These are phyloP conservation scores for Drosophila falleni DNA, from an alignment of 2,888 invertebrate species.

Conservation along the genomic window DNA sequence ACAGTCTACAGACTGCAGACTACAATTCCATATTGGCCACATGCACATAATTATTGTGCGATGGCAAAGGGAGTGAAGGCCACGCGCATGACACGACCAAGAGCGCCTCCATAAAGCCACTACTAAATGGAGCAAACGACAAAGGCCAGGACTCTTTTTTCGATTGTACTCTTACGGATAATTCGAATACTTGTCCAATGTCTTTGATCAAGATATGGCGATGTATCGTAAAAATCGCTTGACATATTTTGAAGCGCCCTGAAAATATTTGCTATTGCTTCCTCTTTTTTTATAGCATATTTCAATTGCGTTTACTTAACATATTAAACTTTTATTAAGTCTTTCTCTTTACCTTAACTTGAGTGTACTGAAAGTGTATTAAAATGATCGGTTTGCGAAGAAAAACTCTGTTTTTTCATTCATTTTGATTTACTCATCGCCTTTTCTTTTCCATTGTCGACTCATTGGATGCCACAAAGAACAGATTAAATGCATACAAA, in stretches of 20 bases:
- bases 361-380: slow-evolving; percentile 21
- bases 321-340: background rate
- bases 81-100: slow-evolving; percentile 54
- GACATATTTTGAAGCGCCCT: background rate
- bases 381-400: background rate
- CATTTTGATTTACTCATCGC: slow-evolving; percentile 11
- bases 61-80: slow-evolving; percentile 22
- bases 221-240: background rate
- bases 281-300: background rate
- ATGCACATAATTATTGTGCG: slow-evolving; percentile 61
- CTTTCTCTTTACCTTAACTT: background rate
- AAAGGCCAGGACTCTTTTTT: slow-evolving; percentile 28
- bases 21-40: slow-evolving; percentile 56
- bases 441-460: slow-evolving; percentile 16
- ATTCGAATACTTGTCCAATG: background rate
- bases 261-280: background rate
- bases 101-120: slow-evolving; percentile 32
- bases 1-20: slow-evolving; percentile 6
- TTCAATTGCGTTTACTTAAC: slow-evolving; percentile 3
- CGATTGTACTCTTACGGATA: slow-evolving; percentile 8
- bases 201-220: background rate
- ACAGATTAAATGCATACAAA: slow-evolving; percentile 47
- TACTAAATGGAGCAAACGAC: slow-evolving; percentile 33
- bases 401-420: background rate
- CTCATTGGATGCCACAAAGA: slow-evolving; percentile 32